Evolutionary conservation across 1,140 invertebrate species (phyloP), one percentile per base, ranked within the genome.

Genomic region (Phymorhynchus buccinoides): DNA sequence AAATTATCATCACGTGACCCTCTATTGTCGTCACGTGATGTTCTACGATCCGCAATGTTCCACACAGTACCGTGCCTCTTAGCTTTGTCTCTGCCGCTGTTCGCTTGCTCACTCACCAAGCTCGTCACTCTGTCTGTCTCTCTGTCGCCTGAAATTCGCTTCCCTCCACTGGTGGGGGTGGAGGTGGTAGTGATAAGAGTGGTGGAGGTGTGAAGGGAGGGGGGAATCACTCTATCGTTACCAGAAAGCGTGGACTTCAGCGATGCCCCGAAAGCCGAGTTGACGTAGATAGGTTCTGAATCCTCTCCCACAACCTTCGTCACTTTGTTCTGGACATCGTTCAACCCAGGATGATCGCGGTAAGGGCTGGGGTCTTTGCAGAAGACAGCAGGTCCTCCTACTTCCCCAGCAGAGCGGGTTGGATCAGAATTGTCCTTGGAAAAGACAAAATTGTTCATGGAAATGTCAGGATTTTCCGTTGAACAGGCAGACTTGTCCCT

Each of bases 241-340:
- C 62, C 66, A 14, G 81, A 83, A 35, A 83, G 81, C 62, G 39
- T 77, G 32, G 78, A 56, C 27, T 87, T 68, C 3, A 85, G 66
- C n/a, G 71, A 37, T 6, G 78, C 83, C 32, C 77, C 35, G 22
- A 80, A 83, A 32, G 77, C 44, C n/a, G 77, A 37, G 42, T 86
- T 73, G 62, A 86, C 66, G 83, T 83, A 44, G 83, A 80, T 66
- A 62, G 83, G 83, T n/a, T 82, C 80, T 9, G 48, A 32, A 18
- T 62, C 82, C 7, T 56, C 42, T 12, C 27, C 9, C 66, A 86
- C 84, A 9, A 83, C 85, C 85, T 87, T 84, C 18, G 87, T 84
- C 48, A 88, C 75, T 1, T 88, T 89, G 71, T 89, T 90, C 42
- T 89, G 62, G 18, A 85, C 84, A 0, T 86, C 85, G 42, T n/a